phyloP scores from a whole-genome alignment of 1,140 invertebrate species.

The Rhyacophila brunnea region DNA sequence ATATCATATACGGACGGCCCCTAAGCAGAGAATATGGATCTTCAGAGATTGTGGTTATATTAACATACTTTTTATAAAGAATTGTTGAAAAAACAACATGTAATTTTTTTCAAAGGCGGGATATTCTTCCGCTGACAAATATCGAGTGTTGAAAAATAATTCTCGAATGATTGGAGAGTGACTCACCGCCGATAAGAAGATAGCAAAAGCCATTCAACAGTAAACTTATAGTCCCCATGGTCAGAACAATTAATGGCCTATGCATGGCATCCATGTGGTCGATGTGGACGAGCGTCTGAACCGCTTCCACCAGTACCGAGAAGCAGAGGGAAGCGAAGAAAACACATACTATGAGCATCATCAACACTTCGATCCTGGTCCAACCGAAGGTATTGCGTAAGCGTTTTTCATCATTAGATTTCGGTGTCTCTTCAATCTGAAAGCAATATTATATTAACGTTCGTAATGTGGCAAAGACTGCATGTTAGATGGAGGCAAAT shows the following conservation, averaged over 20 bases:
- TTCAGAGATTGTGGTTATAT: no score
- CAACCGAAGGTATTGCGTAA: slow-evolving; percentile 89
- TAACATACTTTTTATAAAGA: no score
- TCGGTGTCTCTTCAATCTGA: not conserved
- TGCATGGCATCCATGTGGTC: slow-evolving; percentile 52
- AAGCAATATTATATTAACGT: no score
- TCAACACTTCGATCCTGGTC: slow-evolving; percentile 83
- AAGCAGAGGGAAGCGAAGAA: slow-evolving; percentile 82
- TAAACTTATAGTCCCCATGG: slow-evolving; percentile 65
- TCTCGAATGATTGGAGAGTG: no score
- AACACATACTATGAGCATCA: slow-evolving; percentile 77
- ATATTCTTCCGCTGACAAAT: no score
- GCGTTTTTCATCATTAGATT: slow-evolving; percentile 55
- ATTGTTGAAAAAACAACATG: no score
- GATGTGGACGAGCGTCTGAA: slow-evolving; percentile 78
- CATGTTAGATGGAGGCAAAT: no score
- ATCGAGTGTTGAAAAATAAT: no score
- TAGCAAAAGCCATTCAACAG: slow-evolving; percentile 71
- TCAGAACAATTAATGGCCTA: slow-evolving; percentile 50
- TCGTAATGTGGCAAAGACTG: no score
- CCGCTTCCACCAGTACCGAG: slow-evolving; percentile 74
- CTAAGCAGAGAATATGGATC: no score
- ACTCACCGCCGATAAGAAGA: slow-evolving; percentile 67
- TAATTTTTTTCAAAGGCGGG: no score
- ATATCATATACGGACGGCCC: no score